phyloP scores from a whole-genome alignment of 1,140 invertebrate genomes.

The Hylaeus anthracinus region DNA sequence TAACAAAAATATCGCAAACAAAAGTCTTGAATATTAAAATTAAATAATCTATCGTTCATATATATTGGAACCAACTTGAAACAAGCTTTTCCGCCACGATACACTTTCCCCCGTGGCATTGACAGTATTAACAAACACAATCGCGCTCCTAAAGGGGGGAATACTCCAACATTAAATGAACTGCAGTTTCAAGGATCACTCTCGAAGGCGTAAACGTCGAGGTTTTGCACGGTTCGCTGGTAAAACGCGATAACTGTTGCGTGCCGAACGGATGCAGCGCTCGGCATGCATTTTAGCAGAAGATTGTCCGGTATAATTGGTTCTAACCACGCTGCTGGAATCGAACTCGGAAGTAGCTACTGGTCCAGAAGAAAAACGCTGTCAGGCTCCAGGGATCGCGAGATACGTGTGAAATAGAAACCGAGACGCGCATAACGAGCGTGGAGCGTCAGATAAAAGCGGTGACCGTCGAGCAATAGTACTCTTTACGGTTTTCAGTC shows the following conservation, averaged over 20 bases:
- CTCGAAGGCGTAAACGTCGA: constrained; percentile 21
- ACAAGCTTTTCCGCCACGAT: too few relatives aligned
- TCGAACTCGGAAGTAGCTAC: constrained; percentile 34
- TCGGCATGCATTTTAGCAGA: constrained; percentile 19
- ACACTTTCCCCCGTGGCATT: not conserved
- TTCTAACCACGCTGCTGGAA: constrained; percentile 28
- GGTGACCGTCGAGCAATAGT: too few relatives aligned
- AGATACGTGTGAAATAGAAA: constrained; percentile 7
- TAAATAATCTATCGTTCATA: too few relatives aligned
- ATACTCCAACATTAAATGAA: not conserved
- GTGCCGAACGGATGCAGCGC: constrained; percentile 32
- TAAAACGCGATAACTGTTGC: constrained; percentile 37
- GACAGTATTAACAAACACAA: not conserved
- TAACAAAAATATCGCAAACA: too few relatives aligned
- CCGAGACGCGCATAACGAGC: not conserved
- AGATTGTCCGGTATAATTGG: constrained; percentile 34
- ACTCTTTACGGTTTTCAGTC: too few relatives aligned
- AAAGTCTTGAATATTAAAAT: too few relatives aligned
- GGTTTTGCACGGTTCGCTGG: constrained; percentile 16
- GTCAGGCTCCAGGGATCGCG: not conserved
- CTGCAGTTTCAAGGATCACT: constrained; percentile 18
- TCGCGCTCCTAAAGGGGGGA: too few relatives aligned
- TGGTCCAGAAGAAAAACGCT: not conserved
- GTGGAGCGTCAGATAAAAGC: too few relatives aligned
- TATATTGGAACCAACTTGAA: too few relatives aligned